Percentiles rank a stretch among this genome's conserved stretches.
Evolutionary conservation across 2,797 vertebrate genomes (phyloP).

Genomic region (Coendou prehensilis): DNA sequence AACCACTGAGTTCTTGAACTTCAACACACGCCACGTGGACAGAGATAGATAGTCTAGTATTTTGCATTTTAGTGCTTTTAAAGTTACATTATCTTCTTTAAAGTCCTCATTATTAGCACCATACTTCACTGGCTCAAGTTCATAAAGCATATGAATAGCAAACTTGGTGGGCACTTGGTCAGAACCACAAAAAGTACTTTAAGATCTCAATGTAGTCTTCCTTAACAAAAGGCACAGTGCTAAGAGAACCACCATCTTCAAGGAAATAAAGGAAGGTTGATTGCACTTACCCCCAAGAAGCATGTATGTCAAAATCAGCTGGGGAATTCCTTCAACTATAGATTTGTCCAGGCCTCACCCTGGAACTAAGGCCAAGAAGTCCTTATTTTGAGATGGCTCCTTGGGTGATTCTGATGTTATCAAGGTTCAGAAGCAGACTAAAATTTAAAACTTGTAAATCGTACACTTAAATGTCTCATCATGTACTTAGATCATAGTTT

Average conservation of each 20-base stretch:
- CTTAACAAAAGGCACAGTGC: not conserved
- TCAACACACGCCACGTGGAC: not conserved
- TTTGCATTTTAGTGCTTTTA: conserved; percentile 37
- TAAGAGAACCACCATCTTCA: not conserved
- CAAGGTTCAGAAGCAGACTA: not conserved
- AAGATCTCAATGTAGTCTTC: conserved; percentile 10
- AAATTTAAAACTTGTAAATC: not conserved
- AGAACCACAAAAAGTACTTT: not conserved
- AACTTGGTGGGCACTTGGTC: not conserved
- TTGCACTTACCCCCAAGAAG: not conserved
- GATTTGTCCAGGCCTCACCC: not conserved
- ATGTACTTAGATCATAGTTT: not conserved
- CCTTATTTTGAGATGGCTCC: not conserved
- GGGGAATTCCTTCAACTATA: not conserved
- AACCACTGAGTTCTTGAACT: not conserved
- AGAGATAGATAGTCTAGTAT: not conserved
- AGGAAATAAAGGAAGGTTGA: conserved; percentile 11
- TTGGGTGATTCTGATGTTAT: not conserved
- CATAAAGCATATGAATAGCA: not conserved
- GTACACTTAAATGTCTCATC: not conserved
- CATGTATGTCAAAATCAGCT: not conserved
- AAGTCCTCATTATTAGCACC: not conserved
- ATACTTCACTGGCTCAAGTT: conserved; percentile 16
- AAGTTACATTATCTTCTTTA: not conserved
- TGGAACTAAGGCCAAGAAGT: not conserved